Evolutionary conservation across 2,113 vertebrate genomes (phyloP), one percentile per base, ranked within the genome.

Genomic region (Pelusios castaneus): DNA sequence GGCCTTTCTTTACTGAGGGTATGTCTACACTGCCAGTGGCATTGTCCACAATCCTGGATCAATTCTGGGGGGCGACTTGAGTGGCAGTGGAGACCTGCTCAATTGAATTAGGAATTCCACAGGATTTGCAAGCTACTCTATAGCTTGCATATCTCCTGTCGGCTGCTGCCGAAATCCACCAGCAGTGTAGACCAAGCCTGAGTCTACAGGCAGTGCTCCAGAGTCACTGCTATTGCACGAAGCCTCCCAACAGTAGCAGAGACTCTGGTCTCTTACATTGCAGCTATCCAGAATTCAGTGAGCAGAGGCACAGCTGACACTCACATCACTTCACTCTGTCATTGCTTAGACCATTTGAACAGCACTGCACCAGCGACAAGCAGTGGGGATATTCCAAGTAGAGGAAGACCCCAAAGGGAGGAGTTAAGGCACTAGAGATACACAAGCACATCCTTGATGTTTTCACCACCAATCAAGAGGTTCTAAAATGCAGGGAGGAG

Each of bases 181-280:
- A 10, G 47, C 47, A 47, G 47, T 10, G 47, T 47, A 47, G 47
- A 47, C 47, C 47, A 47, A 47, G 47, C 78, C 82, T 43, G 41
- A 41, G n/a, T 77, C 78, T 45, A n/a, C 82, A 52, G 11, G 25
- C 34, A 2, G 10, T 2, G 70, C 90, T 82, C 34, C 76, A 75
- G 16, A 13, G 11, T 83, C 0, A 0, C n/a, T 85, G 1, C 60
- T 54, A 0, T 54, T 84, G 55, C 60, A 24, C 5, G 25, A 41
- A 75, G 41, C 73, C 27, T 75, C 41, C 41, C 41, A 25, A 83
- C 91, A 70, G 5, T 27, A 52, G 55, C 2, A 3, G 55, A 85
- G 55, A 80, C 41, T 4, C 4, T 2, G 60, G 83, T 60, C 84
- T 60, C 22, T 47, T 88, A 58, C 88, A 87, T 0, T 0, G 63